phyloP scores from a whole-genome alignment of 1,140 invertebrate species.

The Streblospio benedicti region DNA sequence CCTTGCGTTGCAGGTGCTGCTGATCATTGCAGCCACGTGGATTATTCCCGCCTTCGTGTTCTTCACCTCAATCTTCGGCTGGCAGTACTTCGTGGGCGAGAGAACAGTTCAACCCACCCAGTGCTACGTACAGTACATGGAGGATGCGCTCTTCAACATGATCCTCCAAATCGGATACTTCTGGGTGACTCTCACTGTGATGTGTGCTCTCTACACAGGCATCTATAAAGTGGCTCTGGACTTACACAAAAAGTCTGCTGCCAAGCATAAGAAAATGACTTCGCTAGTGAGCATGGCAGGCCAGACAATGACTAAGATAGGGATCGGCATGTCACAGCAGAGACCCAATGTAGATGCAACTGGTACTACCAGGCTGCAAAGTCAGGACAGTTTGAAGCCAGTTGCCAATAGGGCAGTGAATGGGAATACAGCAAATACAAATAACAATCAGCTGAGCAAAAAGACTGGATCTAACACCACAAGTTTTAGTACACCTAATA shows the following conservation, averaged over 20 bases:
- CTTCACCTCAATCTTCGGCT: constrained; percentile 97
- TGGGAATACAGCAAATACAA: too few species aligned
- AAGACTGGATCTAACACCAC: too few species aligned
- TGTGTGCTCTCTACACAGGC: constrained; percentile 71
- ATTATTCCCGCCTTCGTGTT: constrained; percentile 92
- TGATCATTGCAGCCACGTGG: constrained; percentile 81
- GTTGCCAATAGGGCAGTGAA: too few species aligned
- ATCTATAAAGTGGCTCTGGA: constrained; percentile 96
- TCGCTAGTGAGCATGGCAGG: constrained; percentile 21
- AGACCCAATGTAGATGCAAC: neutral
- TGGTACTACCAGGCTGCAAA: neutral
- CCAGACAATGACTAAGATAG: constrained; percentile 20
- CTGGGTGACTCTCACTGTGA: constrained; percentile 69
- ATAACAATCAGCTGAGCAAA: too few species aligned
- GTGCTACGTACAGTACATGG: constrained; percentile 95
- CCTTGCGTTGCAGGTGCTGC: constrained; percentile 86
- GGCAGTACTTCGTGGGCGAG: constrained; percentile 94
- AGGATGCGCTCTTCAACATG: constrained; percentile 95
- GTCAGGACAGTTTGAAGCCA: neutral
- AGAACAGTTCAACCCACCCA: constrained; percentile 60
- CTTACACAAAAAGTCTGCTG: constrained; percentile 93
- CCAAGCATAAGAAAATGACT: constrained; percentile 53
- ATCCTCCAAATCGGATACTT: constrained; percentile 97
- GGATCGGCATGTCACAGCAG: constrained; percentile 20
- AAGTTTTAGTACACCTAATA: constrained; percentile 23